These are phyloP conservation scores for Amphiduros pacificus DNA, from an alignment of 2,888 invertebrate genomes.

Conservation along the genomic window DNA sequence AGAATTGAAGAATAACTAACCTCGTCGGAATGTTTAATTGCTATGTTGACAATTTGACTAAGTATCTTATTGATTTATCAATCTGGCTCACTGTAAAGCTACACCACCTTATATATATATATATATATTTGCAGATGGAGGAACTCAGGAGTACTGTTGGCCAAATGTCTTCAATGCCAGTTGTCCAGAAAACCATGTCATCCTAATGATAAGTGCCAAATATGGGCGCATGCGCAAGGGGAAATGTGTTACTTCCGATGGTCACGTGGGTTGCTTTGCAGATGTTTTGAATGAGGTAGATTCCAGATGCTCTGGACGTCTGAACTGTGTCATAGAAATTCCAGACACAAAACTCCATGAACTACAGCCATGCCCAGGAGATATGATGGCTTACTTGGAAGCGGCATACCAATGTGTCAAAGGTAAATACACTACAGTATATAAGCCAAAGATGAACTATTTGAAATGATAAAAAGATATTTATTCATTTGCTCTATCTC, in stretches of 20 bases:
- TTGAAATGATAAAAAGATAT: too few relatives aligned
- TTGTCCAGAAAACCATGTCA: slow-evolving; percentile 21
- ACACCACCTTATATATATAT: too few relatives aligned
- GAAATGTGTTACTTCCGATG: slow-evolving; percentile 24
- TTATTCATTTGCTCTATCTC: too few relatives aligned
- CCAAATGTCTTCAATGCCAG: slow-evolving; percentile 28
- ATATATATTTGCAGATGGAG: too few relatives aligned
- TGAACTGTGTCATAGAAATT: slow-evolving; percentile 23
- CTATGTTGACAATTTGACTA: too few relatives aligned
- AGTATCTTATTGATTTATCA: too few relatives aligned
- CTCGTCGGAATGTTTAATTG: too few relatives aligned
- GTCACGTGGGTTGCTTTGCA: slow-evolving; percentile 26
- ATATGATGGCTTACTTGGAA: slow-evolving; percentile 31
- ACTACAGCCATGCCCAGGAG: slow-evolving; percentile 30
- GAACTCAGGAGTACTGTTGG: slow-evolving; percentile 29
- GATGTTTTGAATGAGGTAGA: slow-evolving; percentile 23
- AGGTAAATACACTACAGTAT: slow-evolving; percentile 22
- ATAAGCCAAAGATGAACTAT: too few relatives aligned
- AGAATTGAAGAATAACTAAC: too few relatives aligned
- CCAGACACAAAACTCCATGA: slow-evolving; percentile 27
- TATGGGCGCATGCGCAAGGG: slow-evolving; percentile 31
- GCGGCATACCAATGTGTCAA: slow-evolving; percentile 26
- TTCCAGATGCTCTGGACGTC: slow-evolving; percentile 14
- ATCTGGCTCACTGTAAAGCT: too few relatives aligned
- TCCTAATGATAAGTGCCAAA: slow-evolving; percentile 26